Evolutionary conservation across 37 sponge, comb jelly and placozoan genomes (phyloP), one percentile per base, ranked within the genome.

Genomic region (Agelas oroides): DNA sequence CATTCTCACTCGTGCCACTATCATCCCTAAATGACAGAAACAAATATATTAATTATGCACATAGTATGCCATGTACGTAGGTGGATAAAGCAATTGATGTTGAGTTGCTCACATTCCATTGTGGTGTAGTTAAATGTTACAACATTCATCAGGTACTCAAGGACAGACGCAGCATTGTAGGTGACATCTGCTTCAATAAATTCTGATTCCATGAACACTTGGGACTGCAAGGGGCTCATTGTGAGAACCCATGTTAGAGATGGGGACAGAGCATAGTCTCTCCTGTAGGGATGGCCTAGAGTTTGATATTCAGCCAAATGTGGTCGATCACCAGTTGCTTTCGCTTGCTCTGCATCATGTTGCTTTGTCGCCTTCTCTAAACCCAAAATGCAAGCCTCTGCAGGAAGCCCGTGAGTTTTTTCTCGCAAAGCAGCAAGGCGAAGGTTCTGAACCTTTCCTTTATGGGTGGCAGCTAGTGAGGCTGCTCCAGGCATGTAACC

Each of bases 1-100:
- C 64, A 72, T 61, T 19, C 84, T 16, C 1, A 83, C 75, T 36
- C 75, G 31, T 28, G 84, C 74, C 1, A 83, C 84, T 27, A 83
- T 66, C 34, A 21, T 53, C 84, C 84, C 74, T 83, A 33, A 23
- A 28, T n/a, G n/a, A n/a, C n/a, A n/a, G n/a, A n/a, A n/a, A n/a
- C n/a, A n/a, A n/a, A n/a, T n/a, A 46, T 12, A 13, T 59, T 57
- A 31, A 60, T 37, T 24, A 24, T 59, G 31, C 32, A 76, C 80
- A 79, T 27, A 32, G 27, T 33, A 57, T 38, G 27, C 5, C 8
- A 61, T n/a, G n/a, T n/a, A n/a, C n/a, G n/a, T n/a, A n/a, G n/a
- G n/a, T n/a, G n/a, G n/a, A n/a, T n/a, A n/a, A n/a, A n/a, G n/a
- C n/a, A n/a, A n/a, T n/a, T n/a, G n/a, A n/a, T n/a, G n/a, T n/a